phyloP scores from a whole-genome alignment of 2,888 invertebrate genomes.

The Phlogophora meticulosa region DNA sequence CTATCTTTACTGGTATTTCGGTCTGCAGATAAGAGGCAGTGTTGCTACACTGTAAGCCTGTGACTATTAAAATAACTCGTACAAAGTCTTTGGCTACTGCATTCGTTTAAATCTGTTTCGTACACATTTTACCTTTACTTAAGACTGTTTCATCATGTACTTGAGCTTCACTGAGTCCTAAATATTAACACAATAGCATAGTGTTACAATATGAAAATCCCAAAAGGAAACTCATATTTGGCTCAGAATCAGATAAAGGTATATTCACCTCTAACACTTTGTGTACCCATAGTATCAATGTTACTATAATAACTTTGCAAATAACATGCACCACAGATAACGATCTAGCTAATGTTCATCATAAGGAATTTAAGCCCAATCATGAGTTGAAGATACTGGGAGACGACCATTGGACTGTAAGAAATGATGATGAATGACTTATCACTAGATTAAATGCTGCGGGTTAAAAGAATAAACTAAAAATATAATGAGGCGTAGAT shows the following conservation, averaged over 20 bases:
- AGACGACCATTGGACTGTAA: not conserved
- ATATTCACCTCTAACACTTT: slow-evolving; percentile 1
- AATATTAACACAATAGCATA: not conserved
- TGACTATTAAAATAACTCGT: not conserved
- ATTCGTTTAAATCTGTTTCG: not conserved
- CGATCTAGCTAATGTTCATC: not conserved
- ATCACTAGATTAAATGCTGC: not conserved
- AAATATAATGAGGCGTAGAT: too few species aligned
- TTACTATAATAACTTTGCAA: not conserved
- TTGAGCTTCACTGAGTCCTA: not conserved
- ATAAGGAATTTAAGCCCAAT: not conserved
- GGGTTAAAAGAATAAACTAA: not conserved
- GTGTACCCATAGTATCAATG: not conserved
- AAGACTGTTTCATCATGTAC: not conserved
- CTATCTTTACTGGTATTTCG: slow-evolving; percentile 20
- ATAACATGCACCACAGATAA: not conserved
- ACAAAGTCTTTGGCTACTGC: not conserved
- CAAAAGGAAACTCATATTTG: slow-evolving; percentile 13
- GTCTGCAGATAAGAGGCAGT: not conserved
- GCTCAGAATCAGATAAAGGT: slow-evolving; percentile 29
- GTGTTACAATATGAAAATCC: not conserved
- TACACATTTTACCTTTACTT: not conserved
- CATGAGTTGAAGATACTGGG: not conserved
- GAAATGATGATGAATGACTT: not conserved
- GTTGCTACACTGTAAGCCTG: slow-evolving; percentile 14